These are phyloP conservation scores for Botia almorhae DNA, from an alignment of 2,797 vertebrate genomes.

Conservation along the genomic window DNA sequence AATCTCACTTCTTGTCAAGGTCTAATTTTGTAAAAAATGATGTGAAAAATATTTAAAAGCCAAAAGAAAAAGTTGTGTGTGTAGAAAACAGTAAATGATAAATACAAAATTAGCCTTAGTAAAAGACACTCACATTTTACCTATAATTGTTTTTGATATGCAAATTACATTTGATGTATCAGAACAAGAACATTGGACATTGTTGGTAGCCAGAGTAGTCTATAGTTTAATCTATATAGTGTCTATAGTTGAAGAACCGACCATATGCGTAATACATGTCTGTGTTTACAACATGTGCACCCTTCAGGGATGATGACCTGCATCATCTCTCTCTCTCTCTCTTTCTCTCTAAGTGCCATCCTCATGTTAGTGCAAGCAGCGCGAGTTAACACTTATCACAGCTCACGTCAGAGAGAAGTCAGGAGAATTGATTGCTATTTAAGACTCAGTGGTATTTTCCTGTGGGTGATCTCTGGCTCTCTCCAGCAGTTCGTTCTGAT, in stretches of 20 bases:
- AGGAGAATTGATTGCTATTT: slow-evolving; percentile 89
- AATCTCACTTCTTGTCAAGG: too few relatives aligned
- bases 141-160: too few relatives aligned
- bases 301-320: not conserved
- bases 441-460: slow-evolving; percentile 84
- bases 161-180: too few relatives aligned
- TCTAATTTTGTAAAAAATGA: too few relatives aligned
- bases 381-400: slow-evolving; percentile 75
- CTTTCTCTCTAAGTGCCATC: slow-evolving; percentile 13
- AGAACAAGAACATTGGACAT: too few relatives aligned
- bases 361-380: slow-evolving; percentile 61
- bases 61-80: too few relatives aligned
- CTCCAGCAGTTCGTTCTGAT: slow-evolving; percentile 91
- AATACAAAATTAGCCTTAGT: too few relatives aligned
- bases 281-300: not conserved
- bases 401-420: slow-evolving; percentile 83
- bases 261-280: not conserved
- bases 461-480: slow-evolving; percentile 84
- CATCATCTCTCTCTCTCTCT: not conserved
- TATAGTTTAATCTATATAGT: not conserved
- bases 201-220: too few relatives aligned
- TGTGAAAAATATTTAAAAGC: too few relatives aligned
- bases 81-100: too few relatives aligned
- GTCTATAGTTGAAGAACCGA: not conserved
- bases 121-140: too few relatives aligned